Conservation (phyloP, 1,140 invertebrate species). For the Heliconius nattereri region DNA sequence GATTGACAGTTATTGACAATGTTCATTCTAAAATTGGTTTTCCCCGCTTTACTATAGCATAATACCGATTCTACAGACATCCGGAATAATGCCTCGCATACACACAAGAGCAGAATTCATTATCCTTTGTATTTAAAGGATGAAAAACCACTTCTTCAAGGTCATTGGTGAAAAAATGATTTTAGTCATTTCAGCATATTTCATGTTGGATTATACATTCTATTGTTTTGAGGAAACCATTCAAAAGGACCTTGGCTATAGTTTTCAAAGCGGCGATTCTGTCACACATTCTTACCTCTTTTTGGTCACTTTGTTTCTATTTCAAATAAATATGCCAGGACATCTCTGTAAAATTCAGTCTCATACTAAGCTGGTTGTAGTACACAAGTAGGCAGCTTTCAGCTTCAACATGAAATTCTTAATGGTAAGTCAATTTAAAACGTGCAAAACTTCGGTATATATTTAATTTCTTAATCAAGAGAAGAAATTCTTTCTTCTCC, state of each 20-base stretch:
- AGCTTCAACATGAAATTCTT: conserved; percentile 37
- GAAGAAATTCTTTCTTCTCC: background rate
- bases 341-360: conserved; percentile 51
- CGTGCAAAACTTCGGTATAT: background rate
- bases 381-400: conserved; percentile 29
- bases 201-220: conserved; percentile 59
- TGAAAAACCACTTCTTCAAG: conserved; percentile 20
- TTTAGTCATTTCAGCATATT: conserved; percentile 21
- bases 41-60: background rate
- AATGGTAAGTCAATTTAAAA: conserved; percentile 32
- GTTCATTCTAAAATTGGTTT: background rate
- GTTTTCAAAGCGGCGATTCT: conserved; percentile 54
- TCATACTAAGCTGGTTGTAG: conserved; percentile 28
- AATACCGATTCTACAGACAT: conserved; percentile 9
- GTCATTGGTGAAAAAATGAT: conserved; percentile 17
- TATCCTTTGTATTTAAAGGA: conserved; percentile 35
- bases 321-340: conserved; percentile 65
- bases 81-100: conserved; percentile 23
- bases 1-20: background rate
- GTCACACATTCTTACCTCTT: conserved; percentile 50
- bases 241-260: conserved; percentile 60
- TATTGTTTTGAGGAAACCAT: conserved; percentile 66
- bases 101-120: conserved; percentile 22
- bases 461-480: background rate
- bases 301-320: conserved; percentile 54